These are phyloP conservation scores for Diuraphis noxia DNA, from an alignment of 1,140 invertebrate genomes.

Conservation along the genomic window DNA sequence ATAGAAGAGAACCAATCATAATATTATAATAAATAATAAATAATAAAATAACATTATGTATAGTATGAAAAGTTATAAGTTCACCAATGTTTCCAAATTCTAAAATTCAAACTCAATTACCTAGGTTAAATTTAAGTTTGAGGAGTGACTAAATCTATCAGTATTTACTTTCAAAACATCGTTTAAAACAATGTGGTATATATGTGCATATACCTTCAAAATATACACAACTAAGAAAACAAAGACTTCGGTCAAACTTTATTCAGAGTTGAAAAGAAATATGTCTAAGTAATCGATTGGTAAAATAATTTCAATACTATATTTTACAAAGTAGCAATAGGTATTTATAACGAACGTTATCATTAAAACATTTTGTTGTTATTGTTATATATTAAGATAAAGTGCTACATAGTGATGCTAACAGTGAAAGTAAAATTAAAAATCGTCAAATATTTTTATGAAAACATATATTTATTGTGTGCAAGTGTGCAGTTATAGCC, in stretches of 20 bases:
- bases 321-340: not conserved
- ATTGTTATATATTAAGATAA: not conserved
- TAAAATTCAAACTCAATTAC: not conserved
- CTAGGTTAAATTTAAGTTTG: not conserved
- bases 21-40: not conserved
- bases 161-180: too few species aligned
- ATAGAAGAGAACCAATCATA: too few species aligned
- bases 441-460: not conserved
- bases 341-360: not conserved
- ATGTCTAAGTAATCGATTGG: not conserved
- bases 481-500: too few species aligned
- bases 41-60: too few species aligned
- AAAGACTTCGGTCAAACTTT: not conserved
- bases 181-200: not conserved
- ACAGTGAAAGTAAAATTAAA: not conserved
- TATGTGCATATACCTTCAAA: not conserved
- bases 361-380: not conserved
- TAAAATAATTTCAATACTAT: not conserved
- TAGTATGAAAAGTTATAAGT: not conserved
- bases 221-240: not conserved
- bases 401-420: not conserved
- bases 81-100: not conserved
- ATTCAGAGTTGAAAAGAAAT: not conserved
- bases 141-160: not conserved
- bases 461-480: not conserved